phyloP scores from a whole-genome alignment of 2,113 vertebrate genomes.

The Vulpes ferrilata region DNA sequence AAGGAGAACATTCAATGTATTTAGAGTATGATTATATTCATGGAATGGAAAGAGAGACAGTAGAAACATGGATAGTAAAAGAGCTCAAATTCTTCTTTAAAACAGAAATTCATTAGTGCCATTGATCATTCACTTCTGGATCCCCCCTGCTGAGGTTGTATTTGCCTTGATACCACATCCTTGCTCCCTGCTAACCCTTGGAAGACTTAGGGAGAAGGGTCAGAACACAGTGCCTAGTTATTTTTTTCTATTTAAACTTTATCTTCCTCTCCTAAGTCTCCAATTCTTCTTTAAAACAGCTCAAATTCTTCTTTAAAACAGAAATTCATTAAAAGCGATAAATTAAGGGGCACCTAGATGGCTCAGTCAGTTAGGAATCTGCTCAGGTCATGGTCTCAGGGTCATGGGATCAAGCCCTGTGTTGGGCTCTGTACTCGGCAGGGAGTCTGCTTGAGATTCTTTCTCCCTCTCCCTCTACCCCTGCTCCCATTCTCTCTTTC shows the following conservation, averaged over 20 bases:
- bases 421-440: not conserved
- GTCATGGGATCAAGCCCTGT: not conserved
- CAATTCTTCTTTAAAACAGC: not conserved
- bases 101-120: not conserved
- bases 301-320: too few relatives aligned
- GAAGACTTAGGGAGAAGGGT: not conserved
- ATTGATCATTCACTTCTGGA: not conserved
- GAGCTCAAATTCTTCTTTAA: not conserved
- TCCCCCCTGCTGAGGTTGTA: not conserved
- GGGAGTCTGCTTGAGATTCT: not conserved
- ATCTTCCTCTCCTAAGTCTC: not conserved
- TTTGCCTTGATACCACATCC: not conserved
- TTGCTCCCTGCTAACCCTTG: not conserved
- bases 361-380: not conserved
- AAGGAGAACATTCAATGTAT: conserved; percentile 16
- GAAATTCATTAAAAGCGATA: not conserved
- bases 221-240: not conserved
- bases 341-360: not conserved
- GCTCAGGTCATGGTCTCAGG: not conserved
- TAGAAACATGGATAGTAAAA: not conserved
- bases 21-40: conserved; percentile 5
- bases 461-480: not conserved
- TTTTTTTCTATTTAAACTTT: not conserved
- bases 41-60: not conserved
- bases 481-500: not conserved